These are phyloP conservation scores for Itoplectis maculator DNA, from an alignment of 2,888 invertebrate genomes.

Conservation along the genomic window DNA sequence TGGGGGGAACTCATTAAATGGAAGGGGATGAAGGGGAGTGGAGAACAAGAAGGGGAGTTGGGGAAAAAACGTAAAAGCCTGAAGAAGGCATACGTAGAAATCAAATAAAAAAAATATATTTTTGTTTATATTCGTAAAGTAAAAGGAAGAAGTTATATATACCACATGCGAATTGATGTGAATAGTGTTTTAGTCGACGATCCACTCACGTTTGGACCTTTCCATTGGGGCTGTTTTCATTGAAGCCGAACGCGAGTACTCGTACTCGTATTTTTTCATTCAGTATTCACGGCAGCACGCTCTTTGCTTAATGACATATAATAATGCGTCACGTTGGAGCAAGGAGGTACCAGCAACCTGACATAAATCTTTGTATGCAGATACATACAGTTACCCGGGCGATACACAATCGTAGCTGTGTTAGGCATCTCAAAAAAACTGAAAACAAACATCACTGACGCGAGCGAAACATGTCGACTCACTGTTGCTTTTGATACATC, in stretches of 20 bases:
- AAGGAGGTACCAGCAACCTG: slow-evolving; percentile 55
- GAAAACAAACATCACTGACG: slow-evolving; percentile 9
- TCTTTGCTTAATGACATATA: slow-evolving; percentile 64
- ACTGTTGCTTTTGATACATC: slow-evolving; percentile 10
- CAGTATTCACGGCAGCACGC: slow-evolving; percentile 54
- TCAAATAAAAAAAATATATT: too few relatives aligned
- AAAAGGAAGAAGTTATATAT: too few relatives aligned
- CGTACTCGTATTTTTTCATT: slow-evolving; percentile 52
- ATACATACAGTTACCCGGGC: slow-evolving; percentile 30
- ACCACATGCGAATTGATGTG: not conserved
- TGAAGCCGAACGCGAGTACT: not conserved
- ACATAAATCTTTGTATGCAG: slow-evolving; percentile 39
- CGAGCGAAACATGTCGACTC: not conserved
- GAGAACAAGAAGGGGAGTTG: too few relatives aligned
- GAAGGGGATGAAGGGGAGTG: too few relatives aligned
- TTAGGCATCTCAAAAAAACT: slow-evolving; percentile 13
- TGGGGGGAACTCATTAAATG: too few relatives aligned
- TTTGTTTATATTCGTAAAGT: too few relatives aligned
- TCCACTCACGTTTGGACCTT: not conserved
- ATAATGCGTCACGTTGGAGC: slow-evolving; percentile 63
- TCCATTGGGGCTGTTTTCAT: too few relatives aligned
- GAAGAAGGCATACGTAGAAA: too few relatives aligned
- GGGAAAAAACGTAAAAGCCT: too few relatives aligned
- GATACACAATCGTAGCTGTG: slow-evolving; percentile 11
- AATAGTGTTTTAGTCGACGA: too few relatives aligned